Percentiles rank a stretch among this genome's conserved stretches.
Conservation (phyloP, 2,113 vertebrate species). For the Aramus guarauna region DNA sequence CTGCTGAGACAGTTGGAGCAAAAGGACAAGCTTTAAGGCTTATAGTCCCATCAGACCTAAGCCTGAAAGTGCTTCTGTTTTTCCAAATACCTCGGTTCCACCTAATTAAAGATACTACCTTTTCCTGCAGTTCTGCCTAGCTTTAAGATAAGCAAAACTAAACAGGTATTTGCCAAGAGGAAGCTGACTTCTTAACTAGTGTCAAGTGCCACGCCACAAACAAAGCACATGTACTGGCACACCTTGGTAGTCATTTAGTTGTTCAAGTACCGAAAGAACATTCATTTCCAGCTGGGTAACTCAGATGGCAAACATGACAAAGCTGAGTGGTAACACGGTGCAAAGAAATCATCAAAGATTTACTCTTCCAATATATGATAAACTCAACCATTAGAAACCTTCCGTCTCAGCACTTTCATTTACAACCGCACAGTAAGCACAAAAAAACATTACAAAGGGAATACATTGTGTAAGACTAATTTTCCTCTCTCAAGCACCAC, state of each 20-base stretch:
- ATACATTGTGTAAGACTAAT: background rate
- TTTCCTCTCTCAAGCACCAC: background rate
- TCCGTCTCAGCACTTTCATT: background rate
- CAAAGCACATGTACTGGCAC: background rate
- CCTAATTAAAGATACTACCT: background rate
- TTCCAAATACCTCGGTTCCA: background rate
- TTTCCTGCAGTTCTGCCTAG: background rate
- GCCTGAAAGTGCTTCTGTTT: background rate
- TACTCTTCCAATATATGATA: background rate
- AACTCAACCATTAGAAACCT: background rate
- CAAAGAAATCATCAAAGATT: background rate
- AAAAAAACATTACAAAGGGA: background rate
- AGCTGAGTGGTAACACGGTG: background rate
- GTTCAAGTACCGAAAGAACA: background rate
- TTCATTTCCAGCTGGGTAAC: background rate
- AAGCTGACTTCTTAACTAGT: accelerated
- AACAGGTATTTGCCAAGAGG: background rate
- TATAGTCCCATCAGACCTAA: background rate
- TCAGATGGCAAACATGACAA: background rate
- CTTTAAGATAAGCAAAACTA: background rate
- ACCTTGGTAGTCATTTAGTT: background rate
- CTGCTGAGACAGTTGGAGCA: background rate
- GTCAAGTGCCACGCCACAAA: background rate
- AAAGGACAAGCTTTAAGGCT: background rate
- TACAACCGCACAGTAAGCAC: background rate